phyloP scores from a whole-genome alignment of 1,140 invertebrate species.

The Drosophila pandora region DNA sequence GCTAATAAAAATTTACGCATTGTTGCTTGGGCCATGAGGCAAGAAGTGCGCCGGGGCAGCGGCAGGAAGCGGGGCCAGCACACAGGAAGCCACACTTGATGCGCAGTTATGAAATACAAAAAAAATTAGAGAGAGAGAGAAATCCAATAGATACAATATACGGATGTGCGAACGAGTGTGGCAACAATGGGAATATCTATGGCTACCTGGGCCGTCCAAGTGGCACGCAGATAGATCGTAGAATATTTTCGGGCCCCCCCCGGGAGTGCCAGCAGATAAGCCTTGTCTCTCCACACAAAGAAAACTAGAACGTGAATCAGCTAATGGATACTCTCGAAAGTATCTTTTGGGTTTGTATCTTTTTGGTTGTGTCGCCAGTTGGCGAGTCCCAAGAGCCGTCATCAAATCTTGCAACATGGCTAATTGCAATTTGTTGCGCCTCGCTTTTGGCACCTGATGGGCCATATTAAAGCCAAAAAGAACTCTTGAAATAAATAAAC shows the following conservation, averaged over 20 bases:
- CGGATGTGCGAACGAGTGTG: conserved; percentile 18
- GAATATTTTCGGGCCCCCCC: not conserved
- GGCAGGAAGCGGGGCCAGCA: conserved; percentile 35
- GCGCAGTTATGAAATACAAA: conserved; percentile 64
- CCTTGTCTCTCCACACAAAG: too few species aligned
- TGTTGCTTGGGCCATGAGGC: conserved; percentile 49
- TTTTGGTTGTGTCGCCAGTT: conserved; percentile 24
- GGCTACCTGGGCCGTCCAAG: conserved; percentile 27
- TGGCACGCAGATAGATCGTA: conserved; percentile 20
- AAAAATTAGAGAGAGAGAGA: conserved; percentile 6
- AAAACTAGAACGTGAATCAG: too few species aligned
- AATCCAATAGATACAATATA: conserved; percentile 35
- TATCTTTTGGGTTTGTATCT: not conserved
- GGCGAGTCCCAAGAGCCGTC: conserved; percentile 37
- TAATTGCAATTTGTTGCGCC: conserved; percentile 76
- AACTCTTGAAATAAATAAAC: conserved; percentile 23
- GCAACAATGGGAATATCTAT: conserved; percentile 47
- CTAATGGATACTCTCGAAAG: not conserved
- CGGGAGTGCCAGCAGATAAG: not conserved
- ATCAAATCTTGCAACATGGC: conserved; percentile 66
- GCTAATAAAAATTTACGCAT: conserved; percentile 76
- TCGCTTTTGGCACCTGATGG: conserved; percentile 79
- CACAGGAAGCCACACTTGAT: conserved; percentile 76
- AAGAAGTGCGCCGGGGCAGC: conserved; percentile 32
- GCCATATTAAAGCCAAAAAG: conserved; percentile 65